phyloP scores from a whole-genome alignment of 2,113 vertebrate genomes.

The Phaethornis superciliosus region DNA sequence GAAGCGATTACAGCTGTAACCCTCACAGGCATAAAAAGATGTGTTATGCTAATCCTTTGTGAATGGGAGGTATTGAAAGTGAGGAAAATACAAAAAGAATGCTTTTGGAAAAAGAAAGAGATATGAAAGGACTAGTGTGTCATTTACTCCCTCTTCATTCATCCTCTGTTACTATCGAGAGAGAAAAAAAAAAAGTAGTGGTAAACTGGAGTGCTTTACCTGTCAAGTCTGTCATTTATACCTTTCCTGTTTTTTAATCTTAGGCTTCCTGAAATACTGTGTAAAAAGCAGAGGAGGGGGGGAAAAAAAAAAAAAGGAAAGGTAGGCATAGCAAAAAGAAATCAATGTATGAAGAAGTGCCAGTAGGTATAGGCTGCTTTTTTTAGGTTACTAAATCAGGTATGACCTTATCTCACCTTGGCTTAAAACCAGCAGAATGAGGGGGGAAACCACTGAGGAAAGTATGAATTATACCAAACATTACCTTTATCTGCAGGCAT shows the following conservation, averaged over 20 bases:
- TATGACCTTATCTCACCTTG: background rate
- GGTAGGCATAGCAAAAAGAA: background rate
- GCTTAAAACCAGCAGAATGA: background rate
- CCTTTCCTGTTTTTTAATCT: background rate
- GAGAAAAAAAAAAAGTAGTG: background rate
- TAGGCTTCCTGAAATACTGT: background rate
- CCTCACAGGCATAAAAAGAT: conserved; percentile 62
- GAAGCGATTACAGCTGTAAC: conserved; percentile 67
- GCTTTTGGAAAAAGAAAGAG: conserved; percentile 6
- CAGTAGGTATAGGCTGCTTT: background rate
- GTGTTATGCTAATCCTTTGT: conserved; percentile 65
- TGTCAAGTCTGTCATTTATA: conserved; percentile 43
- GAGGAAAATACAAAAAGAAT: conserved; percentile 35
- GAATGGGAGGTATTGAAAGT: conserved; percentile 56
- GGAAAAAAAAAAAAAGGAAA: background rate
- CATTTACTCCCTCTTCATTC: conserved; percentile 53
- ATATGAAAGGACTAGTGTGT: conserved; percentile 49
- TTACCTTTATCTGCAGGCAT: background rate
- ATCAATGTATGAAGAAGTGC: background rate
- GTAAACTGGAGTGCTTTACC: conserved; percentile 24
- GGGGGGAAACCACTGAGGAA: background rate
- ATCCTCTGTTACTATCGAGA: background rate
- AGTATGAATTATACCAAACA: background rate
- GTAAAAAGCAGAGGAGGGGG: background rate
- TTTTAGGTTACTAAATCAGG: background rate